Percentiles rank a stretch among this genome's conserved stretches.
Evolutionary conservation across 2,797 vertebrate genomes (phyloP).

Genomic region (Sebastes nivosus): DNA sequence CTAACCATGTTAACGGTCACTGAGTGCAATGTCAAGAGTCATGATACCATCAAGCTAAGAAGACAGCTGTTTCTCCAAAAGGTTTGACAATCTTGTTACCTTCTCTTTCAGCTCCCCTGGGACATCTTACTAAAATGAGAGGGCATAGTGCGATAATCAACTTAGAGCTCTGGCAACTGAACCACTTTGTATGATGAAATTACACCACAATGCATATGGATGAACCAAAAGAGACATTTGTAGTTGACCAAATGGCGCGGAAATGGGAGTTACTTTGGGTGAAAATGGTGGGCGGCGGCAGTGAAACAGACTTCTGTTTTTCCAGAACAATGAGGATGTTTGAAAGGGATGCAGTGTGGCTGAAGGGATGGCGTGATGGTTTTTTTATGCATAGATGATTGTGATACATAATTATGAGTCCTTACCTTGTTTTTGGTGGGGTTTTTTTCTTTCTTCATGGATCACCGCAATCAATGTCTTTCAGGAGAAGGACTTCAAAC

Average conservation of each 20-base stretch:
- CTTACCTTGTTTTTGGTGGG: slow-evolving; percentile 64
- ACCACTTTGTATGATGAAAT: slow-evolving; percentile 82
- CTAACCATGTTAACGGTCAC: slow-evolving; percentile 68
- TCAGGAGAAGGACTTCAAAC: slow-evolving; percentile 9
- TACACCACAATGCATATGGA: slow-evolving; percentile 40
- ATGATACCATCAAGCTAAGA: slow-evolving; percentile 55
- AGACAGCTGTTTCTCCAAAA: slow-evolving; percentile 54
- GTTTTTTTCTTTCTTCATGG: neutral
- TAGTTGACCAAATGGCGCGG: slow-evolving; percentile 38
- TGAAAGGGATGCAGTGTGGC: slow-evolving; percentile 35
- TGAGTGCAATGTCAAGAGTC: slow-evolving; percentile 63
- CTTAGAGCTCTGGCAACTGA: slow-evolving; percentile 69
- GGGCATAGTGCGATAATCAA: slow-evolving; percentile 75
- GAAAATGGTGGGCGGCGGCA: slow-evolving; percentile 22
- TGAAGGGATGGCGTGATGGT: slow-evolving; percentile 52
- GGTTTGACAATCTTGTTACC: slow-evolving; percentile 81
- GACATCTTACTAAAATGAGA: slow-evolving; percentile 74
- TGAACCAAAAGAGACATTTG: slow-evolving; percentile 32
- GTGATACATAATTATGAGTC: slow-evolving; percentile 42
- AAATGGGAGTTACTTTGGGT: slow-evolving; percentile 38
- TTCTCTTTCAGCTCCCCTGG: slow-evolving; percentile 69
- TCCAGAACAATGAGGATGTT: slow-evolving; percentile 55
- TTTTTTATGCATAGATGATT: slow-evolving; percentile 55
- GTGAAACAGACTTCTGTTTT: slow-evolving; percentile 39
- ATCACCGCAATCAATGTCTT: neutral